Base-by-base conservation (phyloP, 2,797 vertebrate genomes). In the Sus cebifrons region DNA sequence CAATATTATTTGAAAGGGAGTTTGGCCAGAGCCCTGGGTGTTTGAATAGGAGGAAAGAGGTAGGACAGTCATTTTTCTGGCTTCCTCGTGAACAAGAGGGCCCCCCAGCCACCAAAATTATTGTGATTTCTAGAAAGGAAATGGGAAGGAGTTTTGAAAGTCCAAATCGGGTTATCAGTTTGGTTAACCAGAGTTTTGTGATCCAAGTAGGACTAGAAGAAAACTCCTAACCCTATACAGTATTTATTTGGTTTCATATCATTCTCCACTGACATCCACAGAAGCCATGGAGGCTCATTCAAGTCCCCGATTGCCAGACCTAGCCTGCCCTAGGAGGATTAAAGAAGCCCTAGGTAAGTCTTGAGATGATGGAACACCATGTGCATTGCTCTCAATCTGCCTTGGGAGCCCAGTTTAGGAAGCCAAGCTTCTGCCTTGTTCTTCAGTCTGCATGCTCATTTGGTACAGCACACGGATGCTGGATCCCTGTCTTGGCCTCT, bases 191-290 rank as follows among this genome's bases (percentile, higher is more conserved):
- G 32, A 67, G 68, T 17, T 36, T 67, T n/a, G 17, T 4, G 11
- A 56, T 65, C 36, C 10, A 52, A 86, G 70, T 4, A 12, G 27
- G 32, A 29, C 32, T 32, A 16, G 71, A 62, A 87, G 44, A 23
- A 17, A 23, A 71, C 21, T 17, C 27, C 49, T 3, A 13, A 17
- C 13, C 21, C 13, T 3, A 1, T 3, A 44, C 15, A 8, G 25
- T 8, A 2, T 12, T 1, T 8, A 2, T 12, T 1, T 62, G 73
- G 44, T 0, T 23, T 36, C 12, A 1, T 17, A 4, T 16, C 6
- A 14, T 32, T 27, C 16, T 10, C 23, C 29, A 20, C 14, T 65
- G 18, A 64, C 11, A 49, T 9, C 71, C 13, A 17, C 15, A 49
- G 49, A 36, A 78, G 32, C 12, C 83, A 21, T 14, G 3, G 1